A percentile compares a stretch with the other conserved stretches of the same genome.
These are phyloP conservation scores for Agriopis marginaria DNA, from an alignment of 2,888 invertebrate genomes.

Conservation along the genomic window DNA sequence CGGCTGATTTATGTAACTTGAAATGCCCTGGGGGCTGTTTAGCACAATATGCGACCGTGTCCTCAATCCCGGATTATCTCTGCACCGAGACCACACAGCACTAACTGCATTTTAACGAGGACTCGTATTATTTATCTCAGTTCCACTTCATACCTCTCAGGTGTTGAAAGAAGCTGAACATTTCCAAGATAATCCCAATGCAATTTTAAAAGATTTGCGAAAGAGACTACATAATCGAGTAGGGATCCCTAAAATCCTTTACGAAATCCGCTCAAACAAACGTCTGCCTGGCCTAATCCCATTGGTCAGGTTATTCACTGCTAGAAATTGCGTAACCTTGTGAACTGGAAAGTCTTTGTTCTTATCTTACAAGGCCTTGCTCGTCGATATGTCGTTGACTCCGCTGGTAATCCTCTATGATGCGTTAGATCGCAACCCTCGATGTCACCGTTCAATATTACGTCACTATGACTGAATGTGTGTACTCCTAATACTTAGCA, in stretches of 20 bases:
- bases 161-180: slow-evolving; percentile 11
- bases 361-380: slow-evolving; percentile 13
- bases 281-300: slow-evolving; percentile 12
- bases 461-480: slow-evolving; percentile 15
- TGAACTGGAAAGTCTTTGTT: slow-evolving; percentile 18
- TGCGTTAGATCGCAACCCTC: slow-evolving; percentile 33
- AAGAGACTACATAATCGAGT: slow-evolving; percentile 18
- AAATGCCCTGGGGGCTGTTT: slow-evolving; percentile 70
- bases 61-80: slow-evolving; percentile 57
- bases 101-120: slow-evolving; percentile 37
- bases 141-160: slow-evolving; percentile 8
- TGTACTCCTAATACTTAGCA: slow-evolving; percentile 15
- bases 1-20: slow-evolving; percentile 73
- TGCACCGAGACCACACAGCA: slow-evolving; percentile 40
- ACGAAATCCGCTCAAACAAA: slow-evolving; percentile 15
- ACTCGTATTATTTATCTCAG: slow-evolving; percentile 28
- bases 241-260: slow-evolving; percentile 16
- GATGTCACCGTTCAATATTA: slow-evolving; percentile 37
- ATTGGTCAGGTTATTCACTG: slow-evolving; percentile 23
- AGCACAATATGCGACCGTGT: slow-evolving; percentile 59
- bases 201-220: slow-evolving; percentile 18
- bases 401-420: slow-evolving; percentile 21
- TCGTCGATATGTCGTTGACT: slow-evolving; percentile 33
- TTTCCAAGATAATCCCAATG: slow-evolving; percentile 16
- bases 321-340: slow-evolving; percentile 24